Conservation (phyloP, 1,140 invertebrate genomes). For the Vanessa atalanta region DNA sequence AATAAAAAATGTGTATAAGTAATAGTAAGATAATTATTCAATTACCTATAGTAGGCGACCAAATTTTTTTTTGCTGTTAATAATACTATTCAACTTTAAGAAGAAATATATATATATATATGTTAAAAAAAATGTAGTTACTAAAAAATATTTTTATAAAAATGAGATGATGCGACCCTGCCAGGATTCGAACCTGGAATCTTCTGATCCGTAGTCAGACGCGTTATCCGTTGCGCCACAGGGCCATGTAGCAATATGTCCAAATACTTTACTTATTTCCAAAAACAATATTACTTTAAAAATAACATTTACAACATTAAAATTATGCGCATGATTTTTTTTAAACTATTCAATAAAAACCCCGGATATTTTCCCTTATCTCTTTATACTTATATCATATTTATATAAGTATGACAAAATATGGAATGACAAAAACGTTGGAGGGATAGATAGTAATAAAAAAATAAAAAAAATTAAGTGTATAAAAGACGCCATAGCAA, state of each 20-base stretch:
- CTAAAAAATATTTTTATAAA: slow-evolving; percentile 32
- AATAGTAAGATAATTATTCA: too few relatives aligned
- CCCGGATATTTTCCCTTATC: too few relatives aligned
- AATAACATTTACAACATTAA: too few relatives aligned
- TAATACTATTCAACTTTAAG: not conserved
- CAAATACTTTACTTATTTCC: not conserved
- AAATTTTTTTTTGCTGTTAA: too few relatives aligned
- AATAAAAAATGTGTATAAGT: too few relatives aligned
- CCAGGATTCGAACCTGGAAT: slow-evolving; percentile 96
- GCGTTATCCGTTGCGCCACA: slow-evolving; percentile 95
- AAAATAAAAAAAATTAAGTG: not conserved
- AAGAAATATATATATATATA: slow-evolving; percentile 24
- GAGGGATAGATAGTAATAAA: not conserved
- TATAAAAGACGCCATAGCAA: not conserved
- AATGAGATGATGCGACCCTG: slow-evolving; percentile 82
- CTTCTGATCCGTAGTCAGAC: slow-evolving; percentile 87
- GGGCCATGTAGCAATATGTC: slow-evolving; percentile 75
- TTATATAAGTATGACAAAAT: too few relatives aligned
- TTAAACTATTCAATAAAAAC: too few relatives aligned
- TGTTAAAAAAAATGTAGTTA: slow-evolving; percentile 39
- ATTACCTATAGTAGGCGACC: too few relatives aligned
- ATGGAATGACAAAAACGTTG: not conserved
- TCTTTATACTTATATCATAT: too few relatives aligned
- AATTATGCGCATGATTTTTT: too few relatives aligned
- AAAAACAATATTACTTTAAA: too few relatives aligned